Evolutionary conservation across 1,140 invertebrate species (phyloP).

Genomic region (Euura saliciscinereae): DNA sequence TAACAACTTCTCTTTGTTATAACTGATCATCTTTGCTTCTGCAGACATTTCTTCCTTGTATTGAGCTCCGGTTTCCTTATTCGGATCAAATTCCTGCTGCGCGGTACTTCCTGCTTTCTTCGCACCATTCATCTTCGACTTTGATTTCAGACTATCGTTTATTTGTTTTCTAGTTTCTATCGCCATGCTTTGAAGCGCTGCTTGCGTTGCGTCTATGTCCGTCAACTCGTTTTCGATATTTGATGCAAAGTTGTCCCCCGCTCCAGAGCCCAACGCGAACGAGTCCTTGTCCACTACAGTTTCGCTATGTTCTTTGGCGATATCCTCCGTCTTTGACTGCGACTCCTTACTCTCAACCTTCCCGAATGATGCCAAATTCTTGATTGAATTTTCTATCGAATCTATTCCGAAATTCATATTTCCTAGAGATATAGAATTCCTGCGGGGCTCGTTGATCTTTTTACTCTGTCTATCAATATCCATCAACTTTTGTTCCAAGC

Average conservation of each 20-base stretch:
- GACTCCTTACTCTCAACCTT: not conserved
- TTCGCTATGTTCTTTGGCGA: not conserved
- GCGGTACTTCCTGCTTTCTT: constrained; percentile 35
- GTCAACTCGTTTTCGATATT: not conserved
- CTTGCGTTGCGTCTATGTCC: not conserved
- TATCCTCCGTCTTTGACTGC: not conserved
- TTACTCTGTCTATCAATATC: not conserved
- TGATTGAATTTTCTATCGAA: not conserved
- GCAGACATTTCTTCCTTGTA: constrained; percentile 38
- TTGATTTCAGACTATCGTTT: constrained; percentile 1
- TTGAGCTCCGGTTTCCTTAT: constrained; percentile 24
- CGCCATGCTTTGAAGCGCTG: constrained; percentile 8
- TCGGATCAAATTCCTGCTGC: constrained; percentile 38
- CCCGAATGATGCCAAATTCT: not conserved
- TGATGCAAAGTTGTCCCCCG: not conserved
- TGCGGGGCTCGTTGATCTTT: not conserved
- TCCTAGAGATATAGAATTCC: not conserved
- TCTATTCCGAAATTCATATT: constrained; percentile 5
- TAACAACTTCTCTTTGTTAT: constrained; percentile 66
- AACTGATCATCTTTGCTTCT: constrained; percentile 44
- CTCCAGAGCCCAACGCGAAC: not conserved
- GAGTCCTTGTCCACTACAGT: not conserved
- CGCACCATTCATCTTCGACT: constrained; percentile 3
- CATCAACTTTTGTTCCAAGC: not conserved
- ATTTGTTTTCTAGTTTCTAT: constrained; percentile 1